A percentile compares a stretch with the other conserved stretches of the same genome.
These are phyloP conservation scores for Ennomos quercinarius DNA, from an alignment of 2,888 invertebrate genomes.

Conservation along the genomic window DNA sequence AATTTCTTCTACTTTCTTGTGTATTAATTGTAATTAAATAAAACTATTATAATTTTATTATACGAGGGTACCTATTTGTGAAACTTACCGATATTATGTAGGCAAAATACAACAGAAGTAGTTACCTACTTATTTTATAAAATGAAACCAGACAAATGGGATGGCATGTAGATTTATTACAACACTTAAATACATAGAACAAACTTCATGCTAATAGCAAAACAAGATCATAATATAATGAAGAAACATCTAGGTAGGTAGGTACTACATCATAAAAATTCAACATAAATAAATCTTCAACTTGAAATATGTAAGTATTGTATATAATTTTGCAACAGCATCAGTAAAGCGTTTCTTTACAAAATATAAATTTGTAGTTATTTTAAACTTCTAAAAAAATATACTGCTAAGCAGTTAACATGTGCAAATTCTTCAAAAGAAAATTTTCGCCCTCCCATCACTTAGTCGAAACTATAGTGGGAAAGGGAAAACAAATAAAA, in stretches of 20 bases:
- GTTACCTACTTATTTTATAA: too few species aligned
- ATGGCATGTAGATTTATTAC: constrained; percentile 55
- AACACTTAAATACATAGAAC: constrained; percentile 46
- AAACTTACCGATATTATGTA: too few species aligned
- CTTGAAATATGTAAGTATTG: constrained; percentile 11
- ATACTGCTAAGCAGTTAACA: constrained; percentile 55
- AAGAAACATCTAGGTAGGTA: neutral
- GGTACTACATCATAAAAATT: too few species aligned
- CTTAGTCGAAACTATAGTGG: too few species aligned
- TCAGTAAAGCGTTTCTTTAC: constrained; percentile 17
- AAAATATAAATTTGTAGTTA: constrained; percentile 27
- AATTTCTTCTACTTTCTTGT: too few species aligned
- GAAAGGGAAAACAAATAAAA: too few species aligned
- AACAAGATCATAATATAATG: constrained; percentile 15
- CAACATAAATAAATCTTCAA: neutral
- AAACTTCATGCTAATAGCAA: constrained; percentile 27
- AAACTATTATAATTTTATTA: too few species aligned
- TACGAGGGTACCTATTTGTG: too few species aligned
- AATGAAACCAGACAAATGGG: constrained; percentile 28
- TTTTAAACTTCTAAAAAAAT: constrained; percentile 33
- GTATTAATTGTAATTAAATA: too few species aligned
- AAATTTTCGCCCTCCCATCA: too few species aligned
- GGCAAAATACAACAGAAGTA: too few species aligned
- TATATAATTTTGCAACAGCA: constrained; percentile 16
- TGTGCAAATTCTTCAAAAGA: too few species aligned